phyloP scores from a whole-genome alignment of 2,888 invertebrate species.

The Apantesis nais region DNA sequence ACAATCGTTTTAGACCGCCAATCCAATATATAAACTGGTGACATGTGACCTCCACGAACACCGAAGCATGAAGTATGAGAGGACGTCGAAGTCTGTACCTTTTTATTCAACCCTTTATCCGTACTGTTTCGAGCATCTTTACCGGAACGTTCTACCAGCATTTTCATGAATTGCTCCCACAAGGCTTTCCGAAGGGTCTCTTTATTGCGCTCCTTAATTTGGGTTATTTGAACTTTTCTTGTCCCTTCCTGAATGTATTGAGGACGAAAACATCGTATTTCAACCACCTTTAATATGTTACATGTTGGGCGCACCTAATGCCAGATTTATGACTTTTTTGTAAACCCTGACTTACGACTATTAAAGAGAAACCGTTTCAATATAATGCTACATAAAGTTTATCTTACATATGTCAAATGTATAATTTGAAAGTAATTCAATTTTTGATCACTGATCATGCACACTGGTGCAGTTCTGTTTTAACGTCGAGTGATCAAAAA shows the following conservation, averaged over 20 bases:
- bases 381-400: constrained; percentile 25
- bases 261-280: constrained; percentile 61
- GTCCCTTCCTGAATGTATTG: constrained; percentile 65
- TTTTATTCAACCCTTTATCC: constrained; percentile 64
- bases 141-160: constrained; percentile 66
- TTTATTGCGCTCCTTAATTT: constrained; percentile 77
- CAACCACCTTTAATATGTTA: constrained; percentile 54
- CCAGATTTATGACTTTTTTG: constrained; percentile 54
- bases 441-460: not conserved
- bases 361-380: constrained; percentile 21
- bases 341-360: constrained; percentile 23
- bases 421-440: not conserved
- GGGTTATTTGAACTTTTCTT: constrained; percentile 76
- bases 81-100: constrained; percentile 45
- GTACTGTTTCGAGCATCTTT: constrained; percentile 67
- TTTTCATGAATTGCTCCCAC: constrained; percentile 76
- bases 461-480: not conserved
- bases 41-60: constrained; percentile 12
- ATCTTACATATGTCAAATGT: not conserved
- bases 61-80: constrained; percentile 45
- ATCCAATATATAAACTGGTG: not conserved
- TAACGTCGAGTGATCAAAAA: too few species aligned
- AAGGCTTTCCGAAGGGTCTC: constrained; percentile 73
- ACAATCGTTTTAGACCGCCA: not conserved
- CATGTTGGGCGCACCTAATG: constrained; percentile 44